Evolutionary conservation across 2,113 vertebrate genomes (phyloP).

Genomic region (Myotis brandtii): DNA sequence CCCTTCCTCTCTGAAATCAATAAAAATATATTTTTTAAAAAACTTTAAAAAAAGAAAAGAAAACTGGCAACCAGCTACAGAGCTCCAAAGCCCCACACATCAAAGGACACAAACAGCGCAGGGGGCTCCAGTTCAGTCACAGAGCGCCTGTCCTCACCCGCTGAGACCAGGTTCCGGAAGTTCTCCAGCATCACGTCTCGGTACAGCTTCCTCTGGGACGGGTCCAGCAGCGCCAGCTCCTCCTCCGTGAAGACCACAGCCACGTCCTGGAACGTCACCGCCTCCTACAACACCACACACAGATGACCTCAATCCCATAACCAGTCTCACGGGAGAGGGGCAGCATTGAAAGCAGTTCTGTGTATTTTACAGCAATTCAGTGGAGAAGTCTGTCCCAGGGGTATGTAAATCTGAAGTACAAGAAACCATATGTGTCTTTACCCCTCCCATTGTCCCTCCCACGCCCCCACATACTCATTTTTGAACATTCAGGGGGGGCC

Average conservation of each 20-base stretch:
- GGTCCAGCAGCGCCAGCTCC: constrained; percentile 55
- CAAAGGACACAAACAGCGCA: background rate
- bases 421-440: too few species aligned
- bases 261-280: constrained; percentile 65
- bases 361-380: too few species aligned
- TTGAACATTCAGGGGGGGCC: too few species aligned
- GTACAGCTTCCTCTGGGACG: constrained; percentile 42
- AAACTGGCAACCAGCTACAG: background rate
- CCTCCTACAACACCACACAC: constrained; percentile 39
- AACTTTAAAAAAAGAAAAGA: background rate
- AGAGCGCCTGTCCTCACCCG: constrained; percentile 46
- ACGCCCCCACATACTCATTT: too few species aligned
- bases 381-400: too few species aligned
- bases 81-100: background rate
- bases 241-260: constrained; percentile 68
- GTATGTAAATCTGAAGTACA: too few species aligned
- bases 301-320: background rate
- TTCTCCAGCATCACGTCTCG: constrained; percentile 72
- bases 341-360: background rate
- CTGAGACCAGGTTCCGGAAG: constrained; percentile 67
- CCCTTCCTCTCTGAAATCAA: too few species aligned
- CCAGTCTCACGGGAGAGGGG: background rate
- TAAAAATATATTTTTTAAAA: too few species aligned
- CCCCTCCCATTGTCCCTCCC: too few species aligned
- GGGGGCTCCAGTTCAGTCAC: background rate